Base-by-base conservation (phyloP, 2,113 vertebrate species). In the Poicephalus meyeri region DNA sequence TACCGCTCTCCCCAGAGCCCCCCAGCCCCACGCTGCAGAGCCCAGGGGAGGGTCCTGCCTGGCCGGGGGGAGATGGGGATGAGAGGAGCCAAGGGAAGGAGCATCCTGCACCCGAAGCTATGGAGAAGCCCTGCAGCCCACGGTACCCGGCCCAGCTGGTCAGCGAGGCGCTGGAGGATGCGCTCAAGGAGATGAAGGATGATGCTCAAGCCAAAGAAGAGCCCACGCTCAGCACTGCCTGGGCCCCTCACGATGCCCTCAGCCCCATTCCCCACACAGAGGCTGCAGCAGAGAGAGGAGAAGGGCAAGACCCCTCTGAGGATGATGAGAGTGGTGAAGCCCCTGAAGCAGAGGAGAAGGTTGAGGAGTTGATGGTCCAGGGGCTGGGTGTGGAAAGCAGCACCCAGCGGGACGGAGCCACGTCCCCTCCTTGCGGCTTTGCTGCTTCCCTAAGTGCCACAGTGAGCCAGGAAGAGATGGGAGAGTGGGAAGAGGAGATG, bases 371-470 rank as follows among this genome's bases (percentile, higher is more conserved):
- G 0, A 0, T 31, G 61, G 4, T 70, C 2, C 86, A 74, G 39
- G 80, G 23, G 4, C 19, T 55, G 71, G 79, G 23, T 1, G 25
- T 1, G 3, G 73, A 86, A 28, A 55, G 70, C 33, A 37, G 86
- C 1, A 0, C 24, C 21, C 66, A 9, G 29, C 18, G 8, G 63
- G 79, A 37, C 2, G 19, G 6, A 50, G 81, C 42, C 0, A 0
- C 1, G 0, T 41, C n/a, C 11, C 58, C 29, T 0, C 13, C 46
- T 25, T 0, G 7, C 1, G 3, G 26, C 47, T 25, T 1, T 0
- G 24, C 33, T 2, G 2, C 64, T 10, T 25, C 52, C 39, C 9
- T 7, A 10, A 64, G 52, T 3, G 15, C 65, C 4, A 1, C 7
- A 1, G 81, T 5, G 7, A 66, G 46, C 47, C 35, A 0, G 64